Evolutionary conservation across 2,113 vertebrate species (phyloP).

Genomic region (Scatophagus argus): DNA sequence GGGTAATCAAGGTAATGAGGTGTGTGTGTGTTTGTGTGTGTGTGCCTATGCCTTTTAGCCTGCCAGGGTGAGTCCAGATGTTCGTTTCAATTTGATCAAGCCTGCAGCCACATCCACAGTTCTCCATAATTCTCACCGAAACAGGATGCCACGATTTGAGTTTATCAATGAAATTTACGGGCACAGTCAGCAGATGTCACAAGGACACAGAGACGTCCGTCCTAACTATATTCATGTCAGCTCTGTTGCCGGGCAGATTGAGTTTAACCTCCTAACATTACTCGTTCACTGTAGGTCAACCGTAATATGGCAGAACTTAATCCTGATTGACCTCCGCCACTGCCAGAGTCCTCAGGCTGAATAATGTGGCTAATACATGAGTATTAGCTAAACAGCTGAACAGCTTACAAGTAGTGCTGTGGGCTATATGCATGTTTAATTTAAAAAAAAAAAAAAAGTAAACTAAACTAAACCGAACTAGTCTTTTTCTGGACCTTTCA

Average conservation of each 20-base stretch:
- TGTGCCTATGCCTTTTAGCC: not conserved
- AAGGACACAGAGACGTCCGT: constrained; percentile 28
- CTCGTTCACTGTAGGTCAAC: not conserved
- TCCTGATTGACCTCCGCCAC: constrained; percentile 46
- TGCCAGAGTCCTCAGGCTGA: constrained; percentile 23
- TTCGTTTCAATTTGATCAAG: constrained; percentile 53
- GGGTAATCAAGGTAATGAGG: constrained; percentile 60
- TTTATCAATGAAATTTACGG: constrained; percentile 39
- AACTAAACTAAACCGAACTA: not conserved
- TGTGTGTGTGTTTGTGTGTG: constrained; percentile 10
- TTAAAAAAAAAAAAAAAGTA: not conserved
- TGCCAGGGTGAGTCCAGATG: constrained; percentile 59
- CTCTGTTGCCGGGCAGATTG: constrained; percentile 24
- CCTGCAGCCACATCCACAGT: constrained; percentile 14
- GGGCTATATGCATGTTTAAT: not conserved
- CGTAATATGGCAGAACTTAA: constrained; percentile 40
- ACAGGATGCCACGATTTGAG: constrained; percentile 10
- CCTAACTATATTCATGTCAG: constrained; percentile 22
- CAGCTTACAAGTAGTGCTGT: constrained; percentile 5
- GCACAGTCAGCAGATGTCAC: constrained; percentile 29
- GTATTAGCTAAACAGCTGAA: constrained; percentile 23
- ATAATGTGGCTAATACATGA: constrained; percentile 45
- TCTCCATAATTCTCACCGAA: constrained; percentile 35
- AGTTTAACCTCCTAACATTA: constrained; percentile 36
- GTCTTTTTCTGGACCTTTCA: not conserved